phyloP scores from a whole-genome alignment of 2,113 vertebrate species.

The Oryzias melastigma region DNA sequence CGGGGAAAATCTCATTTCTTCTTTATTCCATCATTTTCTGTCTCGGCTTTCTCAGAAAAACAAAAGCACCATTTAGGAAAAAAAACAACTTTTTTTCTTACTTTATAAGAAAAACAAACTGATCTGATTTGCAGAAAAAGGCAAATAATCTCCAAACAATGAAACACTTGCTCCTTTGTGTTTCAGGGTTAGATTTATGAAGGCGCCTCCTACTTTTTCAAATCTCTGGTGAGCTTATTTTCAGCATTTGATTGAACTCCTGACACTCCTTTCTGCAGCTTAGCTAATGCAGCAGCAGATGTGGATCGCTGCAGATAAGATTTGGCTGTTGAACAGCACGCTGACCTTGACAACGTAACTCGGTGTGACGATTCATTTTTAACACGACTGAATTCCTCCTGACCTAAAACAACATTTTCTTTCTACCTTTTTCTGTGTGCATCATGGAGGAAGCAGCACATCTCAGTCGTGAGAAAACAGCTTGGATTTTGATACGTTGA shows the following conservation, averaged over 20 bases:
- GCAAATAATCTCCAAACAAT: too few species aligned
- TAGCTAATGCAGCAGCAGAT: conserved; percentile 38
- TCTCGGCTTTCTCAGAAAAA: neutral
- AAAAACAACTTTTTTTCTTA: neutral
- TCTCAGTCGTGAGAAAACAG: conserved; percentile 9
- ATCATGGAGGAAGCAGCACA: conserved; percentile 9
- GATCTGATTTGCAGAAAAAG: too few species aligned
- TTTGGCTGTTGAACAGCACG: conserved; percentile 20
- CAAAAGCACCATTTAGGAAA: neutral
- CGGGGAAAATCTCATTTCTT: neutral
- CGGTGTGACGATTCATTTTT: conserved; percentile 19
- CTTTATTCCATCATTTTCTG: neutral
- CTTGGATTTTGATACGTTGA: conserved; percentile 4
- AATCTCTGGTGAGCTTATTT: conserved; percentile 12
- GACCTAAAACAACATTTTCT: too few species aligned
- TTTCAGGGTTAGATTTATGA: conserved; percentile 23
- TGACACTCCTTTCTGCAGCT: conserved; percentile 37
- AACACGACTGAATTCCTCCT: neutral
- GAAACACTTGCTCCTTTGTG: neutral
- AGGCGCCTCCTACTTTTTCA: conserved; percentile 7
- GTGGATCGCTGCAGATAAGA: conserved; percentile 26
- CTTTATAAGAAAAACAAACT: too few species aligned
- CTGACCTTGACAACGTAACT: conserved; percentile 35
- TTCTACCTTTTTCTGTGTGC: neutral
- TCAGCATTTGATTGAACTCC: conserved; percentile 29